Conservation (phyloP, 2,888 invertebrate genomes). For the Epinotia nisella region DNA sequence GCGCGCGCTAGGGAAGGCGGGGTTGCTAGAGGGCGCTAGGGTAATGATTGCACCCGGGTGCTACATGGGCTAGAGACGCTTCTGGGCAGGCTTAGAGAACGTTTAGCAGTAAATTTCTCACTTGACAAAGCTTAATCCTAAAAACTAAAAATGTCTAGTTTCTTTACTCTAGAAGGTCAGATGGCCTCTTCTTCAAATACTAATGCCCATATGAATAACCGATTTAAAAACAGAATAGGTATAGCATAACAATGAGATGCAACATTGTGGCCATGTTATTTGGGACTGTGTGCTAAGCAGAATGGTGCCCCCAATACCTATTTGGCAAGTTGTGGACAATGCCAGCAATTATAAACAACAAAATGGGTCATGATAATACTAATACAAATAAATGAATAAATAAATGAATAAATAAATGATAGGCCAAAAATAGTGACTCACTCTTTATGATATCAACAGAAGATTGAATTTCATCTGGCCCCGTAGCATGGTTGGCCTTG, state of each 20-base stretch:
- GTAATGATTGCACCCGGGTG: too few relatives aligned
- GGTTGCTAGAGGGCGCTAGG: too few relatives aligned
- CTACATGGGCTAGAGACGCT: too few relatives aligned
- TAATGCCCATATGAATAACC: background rate
- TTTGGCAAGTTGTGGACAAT: background rate
- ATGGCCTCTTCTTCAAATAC: background rate
- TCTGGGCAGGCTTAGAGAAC: too few relatives aligned
- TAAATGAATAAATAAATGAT: too few relatives aligned
- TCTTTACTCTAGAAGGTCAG: background rate
- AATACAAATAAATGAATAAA: too few relatives aligned
- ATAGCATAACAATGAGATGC: background rate
- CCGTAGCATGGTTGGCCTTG: too few relatives aligned
- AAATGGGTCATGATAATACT: constrained; percentile 2
- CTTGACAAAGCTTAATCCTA: background rate
- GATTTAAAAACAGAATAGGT: background rate
- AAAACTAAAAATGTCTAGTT: background rate
- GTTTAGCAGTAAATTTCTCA: background rate
- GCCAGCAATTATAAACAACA: background rate
- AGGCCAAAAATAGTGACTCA: too few relatives aligned
- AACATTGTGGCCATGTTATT: background rate
- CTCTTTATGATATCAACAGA: too few relatives aligned
- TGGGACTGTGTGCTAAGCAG: background rate
- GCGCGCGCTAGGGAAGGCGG: too few relatives aligned
- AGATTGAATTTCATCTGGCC: too few relatives aligned
- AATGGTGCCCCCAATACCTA: background rate